phyloP scores from a whole-genome alignment of 2,888 invertebrate species.

The Mellilla xanthometata region DNA sequence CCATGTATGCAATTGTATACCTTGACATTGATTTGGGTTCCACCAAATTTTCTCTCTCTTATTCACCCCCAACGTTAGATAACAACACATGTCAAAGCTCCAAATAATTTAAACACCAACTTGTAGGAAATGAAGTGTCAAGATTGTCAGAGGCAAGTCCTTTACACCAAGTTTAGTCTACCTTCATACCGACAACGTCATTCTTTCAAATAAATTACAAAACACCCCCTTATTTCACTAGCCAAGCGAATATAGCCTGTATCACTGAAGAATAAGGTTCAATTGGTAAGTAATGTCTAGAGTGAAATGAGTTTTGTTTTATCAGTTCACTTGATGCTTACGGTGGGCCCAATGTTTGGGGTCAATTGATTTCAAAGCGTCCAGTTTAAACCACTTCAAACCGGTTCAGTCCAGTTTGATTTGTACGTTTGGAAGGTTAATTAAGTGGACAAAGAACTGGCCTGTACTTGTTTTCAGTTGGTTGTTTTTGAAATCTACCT shows the following conservation, averaged over 20 bases:
- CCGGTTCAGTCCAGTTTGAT: constrained; percentile 7
- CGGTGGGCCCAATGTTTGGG: constrained; percentile 19
- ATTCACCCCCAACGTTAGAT: not conserved
- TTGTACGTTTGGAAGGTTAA: constrained; percentile 9
- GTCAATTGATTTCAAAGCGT: constrained; percentile 33
- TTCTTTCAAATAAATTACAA: constrained; percentile 36
- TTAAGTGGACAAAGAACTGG: constrained; percentile 19
- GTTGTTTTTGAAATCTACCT: not conserved
- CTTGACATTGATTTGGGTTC: too few relatives aligned
- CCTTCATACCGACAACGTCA: constrained; percentile 30
- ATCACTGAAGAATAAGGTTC: too few relatives aligned
- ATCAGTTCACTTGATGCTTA: constrained; percentile 32
- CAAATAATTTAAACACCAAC: not conserved
- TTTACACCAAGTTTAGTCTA: constrained; percentile 19
- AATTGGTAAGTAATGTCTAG: constrained; percentile 1
- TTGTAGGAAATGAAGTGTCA: constrained; percentile 10
- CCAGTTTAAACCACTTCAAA: constrained; percentile 8
- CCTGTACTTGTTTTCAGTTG: constrained; percentile 3
- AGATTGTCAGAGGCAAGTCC: constrained; percentile 6
- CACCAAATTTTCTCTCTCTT: too few relatives aligned
- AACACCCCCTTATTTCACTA: constrained; percentile 28
- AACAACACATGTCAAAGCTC: not conserved
- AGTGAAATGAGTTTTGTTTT: constrained; percentile 36
- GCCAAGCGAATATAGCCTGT: too few relatives aligned
- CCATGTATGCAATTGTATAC: too few relatives aligned